phyloP scores from a whole-genome alignment of 2,797 vertebrate genomes.

The Synaphobranchus kaupii region DNA sequence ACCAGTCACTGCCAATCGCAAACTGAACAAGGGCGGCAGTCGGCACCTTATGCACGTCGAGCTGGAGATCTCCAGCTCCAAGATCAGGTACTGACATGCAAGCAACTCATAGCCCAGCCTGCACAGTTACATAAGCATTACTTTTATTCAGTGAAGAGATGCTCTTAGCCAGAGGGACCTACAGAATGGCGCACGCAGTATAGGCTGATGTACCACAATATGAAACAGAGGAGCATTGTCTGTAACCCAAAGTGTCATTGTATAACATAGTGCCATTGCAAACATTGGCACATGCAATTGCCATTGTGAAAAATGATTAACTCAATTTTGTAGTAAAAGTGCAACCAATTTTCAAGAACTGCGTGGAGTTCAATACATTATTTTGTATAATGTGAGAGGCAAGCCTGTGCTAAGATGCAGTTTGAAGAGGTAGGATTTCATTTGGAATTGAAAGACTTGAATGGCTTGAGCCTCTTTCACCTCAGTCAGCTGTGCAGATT shows the following conservation, averaged over 20 bases:
- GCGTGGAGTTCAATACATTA: too few species aligned
- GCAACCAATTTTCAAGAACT: too few species aligned
- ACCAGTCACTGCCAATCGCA: conserved; percentile 73
- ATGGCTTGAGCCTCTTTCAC: background rate
- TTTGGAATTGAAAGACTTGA: background rate
- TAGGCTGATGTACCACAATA: background rate
- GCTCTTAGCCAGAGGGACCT: background rate
- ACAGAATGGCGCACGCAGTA: background rate
- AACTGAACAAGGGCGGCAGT: conserved; percentile 76
- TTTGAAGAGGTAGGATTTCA: background rate
- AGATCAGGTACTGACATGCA: conserved; percentile 73
- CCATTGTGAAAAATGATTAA: background rate
- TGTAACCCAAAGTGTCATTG: too few species aligned
- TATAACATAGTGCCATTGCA: too few species aligned
- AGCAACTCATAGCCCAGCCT: background rate
- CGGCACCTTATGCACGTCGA: conserved; percentile 83
- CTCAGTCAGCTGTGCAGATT: background rate
- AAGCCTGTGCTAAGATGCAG: background rate
- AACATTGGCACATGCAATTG: background rate
- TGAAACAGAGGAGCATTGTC: background rate
- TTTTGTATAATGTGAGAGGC: background rate
- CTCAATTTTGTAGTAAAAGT: background rate
- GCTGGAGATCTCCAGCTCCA: conserved; percentile 79
- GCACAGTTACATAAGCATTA: background rate
- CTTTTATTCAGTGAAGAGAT: background rate